Percentiles rank a stretch among this genome's conserved stretches.
Conservation (phyloP, 1,140 invertebrate species). For the Diabrotica virgifera region DNA sequence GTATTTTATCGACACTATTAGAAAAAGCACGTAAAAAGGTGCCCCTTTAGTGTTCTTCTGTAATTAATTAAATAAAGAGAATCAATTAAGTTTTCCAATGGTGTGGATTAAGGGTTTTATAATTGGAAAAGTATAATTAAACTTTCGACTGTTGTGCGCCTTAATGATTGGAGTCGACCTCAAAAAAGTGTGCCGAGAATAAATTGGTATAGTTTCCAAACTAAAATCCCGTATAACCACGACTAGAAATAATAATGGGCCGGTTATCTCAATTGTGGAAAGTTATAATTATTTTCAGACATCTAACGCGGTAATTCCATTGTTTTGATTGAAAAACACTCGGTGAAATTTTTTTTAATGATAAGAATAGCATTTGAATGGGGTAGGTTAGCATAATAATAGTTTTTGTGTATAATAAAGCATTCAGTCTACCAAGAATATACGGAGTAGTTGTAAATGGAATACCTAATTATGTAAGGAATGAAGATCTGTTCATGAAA, state of each 20-base stretch:
- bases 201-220: conserved; percentile 1
- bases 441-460: too few relatives aligned
- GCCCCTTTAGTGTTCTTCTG: not conserved
- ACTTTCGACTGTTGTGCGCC: not conserved
- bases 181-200: not conserved
- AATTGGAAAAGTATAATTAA: conserved; percentile 3
- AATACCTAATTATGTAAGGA: too few relatives aligned
- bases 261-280: not conserved
- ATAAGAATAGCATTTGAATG: too few relatives aligned
- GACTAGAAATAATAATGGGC: not conserved
- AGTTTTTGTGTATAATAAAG: too few relatives aligned
- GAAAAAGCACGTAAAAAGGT: not conserved
- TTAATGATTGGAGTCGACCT: not conserved
- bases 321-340: too few relatives aligned
- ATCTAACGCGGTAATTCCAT: too few relatives aligned
- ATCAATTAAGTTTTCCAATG: conserved; percentile 1
- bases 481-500: too few relatives aligned
- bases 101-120: not conserved
- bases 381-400: too few relatives aligned
- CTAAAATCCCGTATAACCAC: not conserved
- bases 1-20: not conserved
- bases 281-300: not conserved
- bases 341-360: too few relatives aligned
- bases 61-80: conserved; percentile 3
- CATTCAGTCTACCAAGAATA: too few relatives aligned